These are phyloP conservation scores for Oryzias javanicus DNA, from an alignment of 2,113 vertebrate species.

Conservation along the genomic window DNA sequence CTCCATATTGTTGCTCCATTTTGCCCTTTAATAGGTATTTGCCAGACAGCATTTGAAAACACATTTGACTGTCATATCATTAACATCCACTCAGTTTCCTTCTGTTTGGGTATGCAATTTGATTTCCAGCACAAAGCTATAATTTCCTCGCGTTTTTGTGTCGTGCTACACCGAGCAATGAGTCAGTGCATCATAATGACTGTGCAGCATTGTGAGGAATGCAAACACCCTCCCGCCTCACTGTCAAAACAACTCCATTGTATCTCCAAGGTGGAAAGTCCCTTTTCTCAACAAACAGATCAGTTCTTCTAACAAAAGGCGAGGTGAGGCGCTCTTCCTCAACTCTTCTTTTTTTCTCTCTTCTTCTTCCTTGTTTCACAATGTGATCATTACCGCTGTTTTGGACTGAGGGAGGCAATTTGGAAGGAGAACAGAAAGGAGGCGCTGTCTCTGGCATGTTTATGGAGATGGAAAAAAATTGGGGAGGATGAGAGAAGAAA, in stretches of 20 bases:
- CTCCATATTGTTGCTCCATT: conserved; percentile 27
- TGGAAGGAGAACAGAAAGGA: conserved; percentile 27
- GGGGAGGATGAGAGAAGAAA: conserved; percentile 20
- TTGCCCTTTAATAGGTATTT: conserved; percentile 62
- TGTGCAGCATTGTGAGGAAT: conserved; percentile 24
- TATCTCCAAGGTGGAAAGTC: conserved; percentile 22
- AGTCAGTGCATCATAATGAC: conserved; percentile 56
- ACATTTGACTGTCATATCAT: conserved; percentile 65
- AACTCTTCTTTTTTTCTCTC: neutral
- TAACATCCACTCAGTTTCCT: conserved; percentile 53
- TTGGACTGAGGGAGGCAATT: conserved; percentile 47
- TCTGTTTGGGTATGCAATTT: conserved; percentile 57
- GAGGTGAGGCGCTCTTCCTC: conserved; percentile 9
- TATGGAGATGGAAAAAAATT: conserved; percentile 40
- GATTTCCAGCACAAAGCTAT: conserved; percentile 61
- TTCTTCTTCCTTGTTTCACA: conserved; percentile 37
- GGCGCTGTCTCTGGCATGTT: conserved; percentile 50
- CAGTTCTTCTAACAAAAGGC: conserved; percentile 29
- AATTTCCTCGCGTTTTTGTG: conserved; percentile 39
- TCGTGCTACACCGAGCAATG: conserved; percentile 41
- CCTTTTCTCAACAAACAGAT: conserved; percentile 25
- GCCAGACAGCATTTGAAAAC: conserved; percentile 54
- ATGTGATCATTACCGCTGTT: conserved; percentile 59
- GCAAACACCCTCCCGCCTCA: conserved; percentile 7
- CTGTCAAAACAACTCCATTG: conserved; percentile 49